Evolutionary conservation across 2,113 vertebrate species (phyloP), one percentile per base, ranked within the genome.

Genomic region (Xyrauchen texanus): DNA sequence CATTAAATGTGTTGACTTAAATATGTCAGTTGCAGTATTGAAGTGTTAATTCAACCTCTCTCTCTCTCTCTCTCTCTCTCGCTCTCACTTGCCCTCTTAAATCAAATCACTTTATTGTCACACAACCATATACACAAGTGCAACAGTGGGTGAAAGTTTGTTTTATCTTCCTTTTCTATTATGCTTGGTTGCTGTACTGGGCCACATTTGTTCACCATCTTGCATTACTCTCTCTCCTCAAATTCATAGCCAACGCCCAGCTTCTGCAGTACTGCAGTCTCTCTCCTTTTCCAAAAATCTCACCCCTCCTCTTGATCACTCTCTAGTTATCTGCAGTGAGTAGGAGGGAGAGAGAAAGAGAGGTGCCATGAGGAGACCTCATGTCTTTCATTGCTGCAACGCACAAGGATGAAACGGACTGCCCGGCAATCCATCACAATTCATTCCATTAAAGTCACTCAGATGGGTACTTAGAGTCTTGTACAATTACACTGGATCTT

Each of bases 261-360:
- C 88, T 91, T 3, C 90, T 93, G 92, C 91, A 92, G 91, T 90
- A 87, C 92, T 92, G 92, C 89, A 90, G 76, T 81, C 21, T 85
- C 85, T 34, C 21, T 84, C 71, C 76, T 72, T 44, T 6, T 79
- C 84, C 83, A 78, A 81, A 79, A 87, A 83, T 74, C 63, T 68
- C 63, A 44, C 78, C 70, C 70, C 83, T 66, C 77, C 77, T 73
- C 60, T 60, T 55, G 42, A 45, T 60, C 76, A 71, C 78, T 80
- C 82, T 79, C 60, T 81, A 73, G 86, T 82, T 88, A 81, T 88
- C 90, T 90, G 91, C 91, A 91, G 86, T 87, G 81, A 81, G 57
- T 57, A 76, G 63, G 73, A 85, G 77, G 78, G 81, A 83, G n/a
- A 71, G 76, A 70, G 72, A 79, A 77, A 74, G 70, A 57, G 51